phyloP scores from a whole-genome alignment of 2,888 invertebrate genomes.

The Chrysolina oricalcia region DNA sequence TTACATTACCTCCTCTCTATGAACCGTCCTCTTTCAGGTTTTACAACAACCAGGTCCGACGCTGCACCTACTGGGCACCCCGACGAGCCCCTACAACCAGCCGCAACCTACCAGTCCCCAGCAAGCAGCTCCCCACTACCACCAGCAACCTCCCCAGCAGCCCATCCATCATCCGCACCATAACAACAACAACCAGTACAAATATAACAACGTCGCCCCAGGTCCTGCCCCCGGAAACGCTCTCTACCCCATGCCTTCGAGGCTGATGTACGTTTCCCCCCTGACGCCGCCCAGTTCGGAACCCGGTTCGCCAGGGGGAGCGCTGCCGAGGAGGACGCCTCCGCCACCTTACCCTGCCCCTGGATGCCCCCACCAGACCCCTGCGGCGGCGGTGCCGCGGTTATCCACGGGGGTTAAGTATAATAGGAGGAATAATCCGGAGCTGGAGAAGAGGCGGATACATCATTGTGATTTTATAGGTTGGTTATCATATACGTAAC shows the following conservation, averaged over 20 bases:
- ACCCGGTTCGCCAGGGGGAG: slow-evolving; percentile 87
- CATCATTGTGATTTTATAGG: slow-evolving; percentile 97
- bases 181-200: slow-evolving; percentile 69
- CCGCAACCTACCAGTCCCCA: slow-evolving; percentile 64
- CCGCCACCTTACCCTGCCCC: slow-evolving; percentile 86
- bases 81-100: slow-evolving; percentile 71
- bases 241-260: slow-evolving; percentile 73
- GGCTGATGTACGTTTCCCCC: slow-evolving; percentile 87
- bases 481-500: slow-evolving; percentile 69
- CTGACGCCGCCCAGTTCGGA: slow-evolving; percentile 92
- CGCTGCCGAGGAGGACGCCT: slow-evolving; percentile 81
- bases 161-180: slow-evolving; percentile 71
- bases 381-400: slow-evolving; percentile 61
- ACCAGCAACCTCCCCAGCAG: slow-evolving; percentile 68
- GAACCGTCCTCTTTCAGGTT: slow-evolving; percentile 56
- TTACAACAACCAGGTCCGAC: slow-evolving; percentile 73
- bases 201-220: slow-evolving; percentile 64
- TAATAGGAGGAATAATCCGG: slow-evolving; percentile 96
- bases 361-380: slow-evolving; percentile 64
- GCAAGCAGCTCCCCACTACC: slow-evolving; percentile 55
- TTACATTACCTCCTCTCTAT: no score
- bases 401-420: slow-evolving; percentile 77
- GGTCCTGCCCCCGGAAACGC: slow-evolving; percentile 71
- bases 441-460: slow-evolving; percentile 94
- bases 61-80: slow-evolving; percentile 75